Percentiles rank a stretch among this genome's conserved stretches.
Evolutionary conservation across 2,888 invertebrate species (phyloP).

Genomic region (Microctonus hyperodae): DNA sequence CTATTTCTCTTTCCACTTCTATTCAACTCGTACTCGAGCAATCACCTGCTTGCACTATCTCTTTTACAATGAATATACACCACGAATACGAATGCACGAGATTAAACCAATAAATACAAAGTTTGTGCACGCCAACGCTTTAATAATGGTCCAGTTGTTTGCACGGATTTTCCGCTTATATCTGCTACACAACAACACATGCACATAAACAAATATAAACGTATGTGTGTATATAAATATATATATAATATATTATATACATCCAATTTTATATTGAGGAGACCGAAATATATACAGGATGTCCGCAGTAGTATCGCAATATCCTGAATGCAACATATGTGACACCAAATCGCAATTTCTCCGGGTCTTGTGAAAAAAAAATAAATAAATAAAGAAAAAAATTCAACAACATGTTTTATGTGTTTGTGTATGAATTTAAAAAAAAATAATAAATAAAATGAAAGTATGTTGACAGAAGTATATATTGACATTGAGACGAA

Average conservation of each 20-base stretch:
- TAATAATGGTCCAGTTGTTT: slow-evolving; percentile 38
- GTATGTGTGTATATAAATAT: too few species aligned
- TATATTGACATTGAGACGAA: not conserved
- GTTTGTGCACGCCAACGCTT: slow-evolving; percentile 38
- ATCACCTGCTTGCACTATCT: slow-evolving; percentile 13
- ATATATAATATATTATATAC: not conserved
- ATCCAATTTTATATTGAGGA: slow-evolving; percentile 4
- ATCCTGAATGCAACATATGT: not conserved
- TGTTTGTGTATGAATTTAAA: not conserved
- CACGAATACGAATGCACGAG: slow-evolving; percentile 5
- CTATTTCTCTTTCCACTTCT: not conserved
- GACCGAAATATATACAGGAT: not conserved
- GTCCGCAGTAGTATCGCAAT: slow-evolving; percentile 6
- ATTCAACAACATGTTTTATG: not conserved
- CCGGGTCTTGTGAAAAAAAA: not conserved
- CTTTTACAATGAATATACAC: not conserved
- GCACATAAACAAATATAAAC: too few species aligned
- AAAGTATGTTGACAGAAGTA: not conserved
- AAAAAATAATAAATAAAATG: not conserved
- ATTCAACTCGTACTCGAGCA: not conserved
- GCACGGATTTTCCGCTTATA: slow-evolving; percentile 16
- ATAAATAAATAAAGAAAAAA: not conserved
- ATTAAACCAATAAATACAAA: slow-evolving; percentile 50
- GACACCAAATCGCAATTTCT: slow-evolving; percentile 22
- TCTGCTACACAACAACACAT: not conserved